Conservation (phyloP, 2,113 vertebrate genomes). For the Percina caprodes region DNA sequence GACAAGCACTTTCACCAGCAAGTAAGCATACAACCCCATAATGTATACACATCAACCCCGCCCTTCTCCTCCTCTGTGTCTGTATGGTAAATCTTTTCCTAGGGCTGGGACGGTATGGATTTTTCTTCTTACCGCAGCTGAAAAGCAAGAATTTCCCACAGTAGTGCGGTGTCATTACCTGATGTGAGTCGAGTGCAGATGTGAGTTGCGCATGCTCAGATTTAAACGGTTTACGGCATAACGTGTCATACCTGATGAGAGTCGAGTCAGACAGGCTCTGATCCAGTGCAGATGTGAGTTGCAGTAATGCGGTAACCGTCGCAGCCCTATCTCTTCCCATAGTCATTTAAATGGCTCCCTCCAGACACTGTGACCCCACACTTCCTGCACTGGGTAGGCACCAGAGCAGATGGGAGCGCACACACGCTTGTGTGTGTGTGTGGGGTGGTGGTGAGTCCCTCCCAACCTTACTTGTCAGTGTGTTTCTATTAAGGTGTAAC, state of each 20-base stretch:
- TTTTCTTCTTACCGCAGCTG: too few relatives aligned
- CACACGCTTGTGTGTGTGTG: too few relatives aligned
- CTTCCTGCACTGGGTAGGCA: conserved; percentile 48
- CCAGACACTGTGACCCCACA: conserved; percentile 62
- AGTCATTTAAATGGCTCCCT: conserved; percentile 34
- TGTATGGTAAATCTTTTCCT: conserved; percentile 13
- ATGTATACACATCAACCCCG: conserved; percentile 2
- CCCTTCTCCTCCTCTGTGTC: background rate
- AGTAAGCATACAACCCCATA: conserved; percentile 34
- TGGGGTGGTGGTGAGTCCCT: background rate
- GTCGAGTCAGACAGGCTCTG: too few relatives aligned
- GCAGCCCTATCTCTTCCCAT: background rate
- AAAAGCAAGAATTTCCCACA: too few relatives aligned
- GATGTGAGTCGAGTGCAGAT: too few relatives aligned
- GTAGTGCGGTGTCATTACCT: too few relatives aligned
- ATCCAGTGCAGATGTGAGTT: too few relatives aligned
- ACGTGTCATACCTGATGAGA: too few relatives aligned
- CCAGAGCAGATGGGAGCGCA: conserved; percentile 19
- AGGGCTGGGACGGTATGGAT: too few relatives aligned
- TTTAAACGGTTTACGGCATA: too few relatives aligned
- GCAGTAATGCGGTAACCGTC: too few relatives aligned
- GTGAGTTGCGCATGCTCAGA: too few relatives aligned
- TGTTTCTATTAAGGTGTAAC: background rate
- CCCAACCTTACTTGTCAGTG: background rate
- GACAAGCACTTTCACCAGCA: conserved; percentile 44